Conservation (phyloP, 2,888 invertebrate species). For the Hemithea aestivaria region DNA sequence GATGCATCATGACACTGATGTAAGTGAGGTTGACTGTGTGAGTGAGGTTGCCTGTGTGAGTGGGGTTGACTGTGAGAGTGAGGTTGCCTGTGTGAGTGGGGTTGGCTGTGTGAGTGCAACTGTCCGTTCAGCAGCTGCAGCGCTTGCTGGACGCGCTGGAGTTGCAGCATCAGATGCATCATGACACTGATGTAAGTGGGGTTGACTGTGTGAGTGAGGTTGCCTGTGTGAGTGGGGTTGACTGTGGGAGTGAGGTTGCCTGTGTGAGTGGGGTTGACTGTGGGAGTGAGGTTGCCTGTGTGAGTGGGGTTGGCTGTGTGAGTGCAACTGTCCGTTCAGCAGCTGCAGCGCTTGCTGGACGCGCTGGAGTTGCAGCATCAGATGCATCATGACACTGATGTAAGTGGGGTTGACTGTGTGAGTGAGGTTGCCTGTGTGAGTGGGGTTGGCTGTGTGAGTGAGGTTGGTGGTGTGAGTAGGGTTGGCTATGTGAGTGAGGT, state of each 20-base stretch:
- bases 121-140: slow-evolving; percentile 83
- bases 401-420: slow-evolving; percentile 36
- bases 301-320: too few relatives aligned
- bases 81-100: too few relatives aligned
- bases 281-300: too few relatives aligned
- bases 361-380: slow-evolving; percentile 68
- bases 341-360: slow-evolving; percentile 82
- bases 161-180: slow-evolving; percentile 64
- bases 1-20: slow-evolving; percentile 73
- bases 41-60: neutral
- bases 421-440: neutral
- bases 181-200: slow-evolving; percentile 74
- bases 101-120: slow-evolving; percentile 83
- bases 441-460: too few relatives aligned
- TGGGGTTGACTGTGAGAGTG: too few relatives aligned
- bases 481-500: too few relatives aligned
- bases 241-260: too few relatives aligned
- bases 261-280: too few relatives aligned
- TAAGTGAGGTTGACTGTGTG: slow-evolving; percentile 37
- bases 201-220: neutral
- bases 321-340: slow-evolving; percentile 84
- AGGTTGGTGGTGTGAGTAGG: too few relatives aligned
- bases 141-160: slow-evolving; percentile 79
- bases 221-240: too few relatives aligned
- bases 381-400: slow-evolving; percentile 73